Percentiles rank a stretch among this genome's conserved stretches.
These are phyloP conservation scores for Mobula hypostoma DNA, from an alignment of 2,113 vertebrate genomes.

Conservation along the genomic window DNA sequence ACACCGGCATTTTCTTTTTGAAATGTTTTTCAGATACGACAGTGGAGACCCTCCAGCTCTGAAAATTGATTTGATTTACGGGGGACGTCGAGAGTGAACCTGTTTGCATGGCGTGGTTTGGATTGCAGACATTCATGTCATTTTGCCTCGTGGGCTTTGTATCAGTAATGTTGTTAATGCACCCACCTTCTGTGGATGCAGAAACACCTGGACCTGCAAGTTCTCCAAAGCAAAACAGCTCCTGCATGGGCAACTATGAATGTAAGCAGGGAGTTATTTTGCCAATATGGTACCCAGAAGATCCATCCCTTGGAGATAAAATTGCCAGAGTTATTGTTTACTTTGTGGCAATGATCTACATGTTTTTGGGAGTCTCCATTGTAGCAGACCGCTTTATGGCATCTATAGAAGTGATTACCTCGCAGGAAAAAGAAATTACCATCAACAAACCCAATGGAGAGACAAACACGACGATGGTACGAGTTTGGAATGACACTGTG, in stretches of 20 bases:
- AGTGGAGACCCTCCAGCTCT: constrained; percentile 54
- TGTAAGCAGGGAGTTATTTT: constrained; percentile 88
- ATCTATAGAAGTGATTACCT: constrained; percentile 96
- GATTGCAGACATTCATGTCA: constrained; percentile 74
- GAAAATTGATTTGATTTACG: constrained; percentile 40
- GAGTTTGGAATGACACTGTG: constrained; percentile 96
- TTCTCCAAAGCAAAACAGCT: constrained; percentile 65
- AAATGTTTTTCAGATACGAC: constrained; percentile 51
- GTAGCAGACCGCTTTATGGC: constrained; percentile 99
- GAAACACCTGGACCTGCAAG: constrained; percentile 65
- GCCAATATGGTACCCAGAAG: constrained; percentile 97
- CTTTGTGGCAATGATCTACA: constrained; percentile 97
- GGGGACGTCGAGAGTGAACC: constrained; percentile 46
- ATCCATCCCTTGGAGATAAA: constrained; percentile 96
- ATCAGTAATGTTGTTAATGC: constrained; percentile 70
- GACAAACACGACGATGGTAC: constrained; percentile 83
- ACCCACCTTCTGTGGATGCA: constrained; percentile 77
- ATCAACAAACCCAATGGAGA: constrained; percentile 93
- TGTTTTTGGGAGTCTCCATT: constrained; percentile 97
- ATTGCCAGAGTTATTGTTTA: constrained; percentile 97
- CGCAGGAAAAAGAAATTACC: constrained; percentile 88
- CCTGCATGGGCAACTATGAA: constrained; percentile 74
- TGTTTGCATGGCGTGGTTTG: constrained; percentile 90
- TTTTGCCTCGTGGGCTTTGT: constrained; percentile 88
- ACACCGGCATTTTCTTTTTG: constrained; percentile 45